Evolutionary conservation across 2,797 vertebrate genomes (phyloP).

Genomic region (Paratrypauchen microcephalus): DNA sequence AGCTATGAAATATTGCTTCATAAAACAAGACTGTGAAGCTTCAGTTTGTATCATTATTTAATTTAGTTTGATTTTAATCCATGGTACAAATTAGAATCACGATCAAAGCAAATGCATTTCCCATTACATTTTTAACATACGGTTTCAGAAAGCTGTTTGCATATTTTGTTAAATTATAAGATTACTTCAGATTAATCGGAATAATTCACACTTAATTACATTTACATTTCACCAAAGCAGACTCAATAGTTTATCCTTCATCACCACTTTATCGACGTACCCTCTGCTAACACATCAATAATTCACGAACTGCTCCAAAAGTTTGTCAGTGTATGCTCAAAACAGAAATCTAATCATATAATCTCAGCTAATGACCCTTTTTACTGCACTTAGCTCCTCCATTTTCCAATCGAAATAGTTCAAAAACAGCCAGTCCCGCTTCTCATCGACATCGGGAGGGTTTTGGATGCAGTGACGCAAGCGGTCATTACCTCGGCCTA

Average conservation of each 20-base stretch:
- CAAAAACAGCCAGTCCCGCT: conserved; percentile 58
- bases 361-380: conserved; percentile 76
- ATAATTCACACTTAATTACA: conserved; percentile 26
- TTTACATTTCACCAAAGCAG: conserved; percentile 16
- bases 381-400: conserved; percentile 72
- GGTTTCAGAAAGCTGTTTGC: background rate
- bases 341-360: conserved; percentile 70
- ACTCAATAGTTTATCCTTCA: conserved; percentile 70
- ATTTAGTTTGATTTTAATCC: background rate
- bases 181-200: conserved; percentile 7
- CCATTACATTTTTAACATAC: background rate
- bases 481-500: conserved; percentile 95
- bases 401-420: conserved; percentile 70
- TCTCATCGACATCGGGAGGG: conserved; percentile 61
- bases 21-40: conserved; percentile 15
- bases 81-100: background rate
- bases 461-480: conserved; percentile 61
- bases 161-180: conserved; percentile 2
- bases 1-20: conserved; percentile 45
- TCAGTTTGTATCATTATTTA: background rate
- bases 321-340: conserved; percentile 69
- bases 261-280: conserved; percentile 75
- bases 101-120: background rate
- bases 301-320: conserved; percentile 70
- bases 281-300: conserved; percentile 75